phyloP scores from a whole-genome alignment of 1,140 invertebrate genomes.

The Drosophila subobscura region DNA sequence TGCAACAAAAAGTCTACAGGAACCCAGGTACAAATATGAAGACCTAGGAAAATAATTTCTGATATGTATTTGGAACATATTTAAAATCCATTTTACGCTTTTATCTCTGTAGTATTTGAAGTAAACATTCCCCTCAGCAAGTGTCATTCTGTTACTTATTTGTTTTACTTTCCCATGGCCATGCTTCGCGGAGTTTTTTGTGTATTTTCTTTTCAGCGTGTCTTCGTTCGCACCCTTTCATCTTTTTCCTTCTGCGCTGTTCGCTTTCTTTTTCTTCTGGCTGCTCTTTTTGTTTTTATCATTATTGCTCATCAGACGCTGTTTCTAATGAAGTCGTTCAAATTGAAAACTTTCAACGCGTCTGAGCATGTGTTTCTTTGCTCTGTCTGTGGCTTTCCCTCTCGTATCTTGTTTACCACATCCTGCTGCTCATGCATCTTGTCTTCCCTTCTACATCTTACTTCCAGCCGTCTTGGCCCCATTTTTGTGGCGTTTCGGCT shows the following conservation, averaged over 20 bases:
- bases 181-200: constrained; percentile 5
- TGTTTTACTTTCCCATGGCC: too few species aligned
- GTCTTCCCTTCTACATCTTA: too few species aligned
- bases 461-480: background rate
- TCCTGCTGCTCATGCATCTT: constrained; percentile 1
- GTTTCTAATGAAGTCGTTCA: constrained; percentile 76
- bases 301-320: constrained; percentile 74
- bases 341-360: constrained; percentile 75
- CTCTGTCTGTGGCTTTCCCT: background rate
- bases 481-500: constrained; percentile 25
- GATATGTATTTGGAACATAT: too few species aligned
- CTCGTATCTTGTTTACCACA: background rate
- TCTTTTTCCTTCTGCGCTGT: background rate
- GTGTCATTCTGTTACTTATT: too few species aligned
- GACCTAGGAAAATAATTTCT: too few species aligned
- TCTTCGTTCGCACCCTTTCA: constrained; percentile 10
- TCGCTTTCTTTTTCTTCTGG: background rate
- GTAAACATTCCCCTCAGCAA: too few species aligned
- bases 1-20: too few species aligned
- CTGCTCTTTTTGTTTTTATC: constrained; percentile 50
- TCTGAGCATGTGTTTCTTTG: constrained; percentile 38
- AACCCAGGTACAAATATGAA: too few species aligned
- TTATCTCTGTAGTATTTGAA: too few species aligned
- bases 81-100: too few species aligned
- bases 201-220: constrained; percentile 26